phyloP scores from a whole-genome alignment of 37 sponge, comb jelly and placozoan genomes.

The Chondrosia reniformis region DNA sequence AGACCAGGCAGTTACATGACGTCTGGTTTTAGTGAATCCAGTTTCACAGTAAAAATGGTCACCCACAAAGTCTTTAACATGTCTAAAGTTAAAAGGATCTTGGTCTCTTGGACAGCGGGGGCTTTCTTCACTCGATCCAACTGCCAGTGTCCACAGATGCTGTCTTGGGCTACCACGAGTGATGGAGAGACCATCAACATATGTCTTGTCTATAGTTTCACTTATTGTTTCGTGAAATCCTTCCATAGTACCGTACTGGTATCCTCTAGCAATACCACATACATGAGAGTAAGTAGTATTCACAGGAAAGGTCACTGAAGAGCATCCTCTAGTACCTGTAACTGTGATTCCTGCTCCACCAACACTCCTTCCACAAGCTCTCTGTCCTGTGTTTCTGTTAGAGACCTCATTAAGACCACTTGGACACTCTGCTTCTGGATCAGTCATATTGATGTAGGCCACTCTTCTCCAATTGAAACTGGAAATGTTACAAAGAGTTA shows the following conservation, averaged over 20 bases:
- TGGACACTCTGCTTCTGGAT: not conserved
- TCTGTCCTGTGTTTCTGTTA: not conserved
- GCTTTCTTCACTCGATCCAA: not conserved
- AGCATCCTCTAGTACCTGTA: not conserved
- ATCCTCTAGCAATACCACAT: not conserved
- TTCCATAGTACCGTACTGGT: not conserved
- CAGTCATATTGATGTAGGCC: too few species aligned
- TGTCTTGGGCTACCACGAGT: not conserved
- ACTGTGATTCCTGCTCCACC: too few species aligned
- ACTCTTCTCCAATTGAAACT: not conserved
- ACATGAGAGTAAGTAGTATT: not conserved
- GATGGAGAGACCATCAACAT: constrained; percentile 8
- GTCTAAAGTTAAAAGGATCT: too few species aligned
- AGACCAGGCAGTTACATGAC: not conserved
- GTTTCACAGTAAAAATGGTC: constrained; percentile 5
- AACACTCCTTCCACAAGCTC: not conserved
- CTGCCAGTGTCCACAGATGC: constrained; percentile 7
- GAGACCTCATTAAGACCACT: not conserved
- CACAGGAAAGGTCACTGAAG: not conserved
- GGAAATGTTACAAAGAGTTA: too few species aligned
- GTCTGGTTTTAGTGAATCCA: not conserved
- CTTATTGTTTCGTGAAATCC: not conserved
- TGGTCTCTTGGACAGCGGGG: not conserved
- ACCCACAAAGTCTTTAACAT: not conserved
- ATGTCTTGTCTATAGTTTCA: not conserved